These are phyloP conservation scores for Microcebus murinus DNA, from an alignment of 2,113 vertebrate genomes.

Conservation along the genomic window DNA sequence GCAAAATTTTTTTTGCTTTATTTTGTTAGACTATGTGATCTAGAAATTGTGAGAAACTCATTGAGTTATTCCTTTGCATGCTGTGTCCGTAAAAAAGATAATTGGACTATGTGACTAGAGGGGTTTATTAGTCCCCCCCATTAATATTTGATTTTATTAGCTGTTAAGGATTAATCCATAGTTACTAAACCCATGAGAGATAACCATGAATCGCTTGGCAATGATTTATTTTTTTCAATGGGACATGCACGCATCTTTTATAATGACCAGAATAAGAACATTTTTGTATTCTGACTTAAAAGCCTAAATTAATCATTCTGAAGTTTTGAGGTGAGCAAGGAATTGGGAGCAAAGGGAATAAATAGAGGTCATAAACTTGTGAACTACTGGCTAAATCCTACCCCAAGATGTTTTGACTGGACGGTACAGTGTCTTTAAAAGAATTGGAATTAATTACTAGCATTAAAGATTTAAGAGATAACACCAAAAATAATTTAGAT, in stretches of 20 bases:
- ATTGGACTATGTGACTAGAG: background rate
- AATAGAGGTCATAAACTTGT: background rate
- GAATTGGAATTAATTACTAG: background rate
- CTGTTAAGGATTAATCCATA: background rate
- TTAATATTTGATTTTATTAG: background rate
- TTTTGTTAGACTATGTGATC: background rate
- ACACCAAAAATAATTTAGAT: background rate
- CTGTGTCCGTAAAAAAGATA: background rate
- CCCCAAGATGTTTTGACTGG: background rate
- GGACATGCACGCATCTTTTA: background rate
- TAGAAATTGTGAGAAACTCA: conserved; percentile 15
- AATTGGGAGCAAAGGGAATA: background rate
- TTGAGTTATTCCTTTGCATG: background rate
- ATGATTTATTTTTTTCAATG: background rate
- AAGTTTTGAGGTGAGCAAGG: background rate
- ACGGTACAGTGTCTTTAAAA: background rate
- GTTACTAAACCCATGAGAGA: background rate
- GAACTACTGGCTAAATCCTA: background rate
- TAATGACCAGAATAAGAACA: background rate
- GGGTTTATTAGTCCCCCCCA: background rate
- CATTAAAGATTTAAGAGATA: background rate
- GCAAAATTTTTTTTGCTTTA: background rate
- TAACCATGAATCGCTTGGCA: background rate
- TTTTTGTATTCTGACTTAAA: background rate
- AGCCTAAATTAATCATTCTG: background rate